Evolutionary conservation across 2,888 invertebrate species (phyloP).

Genomic region (Tetragonula carbonaria): DNA sequence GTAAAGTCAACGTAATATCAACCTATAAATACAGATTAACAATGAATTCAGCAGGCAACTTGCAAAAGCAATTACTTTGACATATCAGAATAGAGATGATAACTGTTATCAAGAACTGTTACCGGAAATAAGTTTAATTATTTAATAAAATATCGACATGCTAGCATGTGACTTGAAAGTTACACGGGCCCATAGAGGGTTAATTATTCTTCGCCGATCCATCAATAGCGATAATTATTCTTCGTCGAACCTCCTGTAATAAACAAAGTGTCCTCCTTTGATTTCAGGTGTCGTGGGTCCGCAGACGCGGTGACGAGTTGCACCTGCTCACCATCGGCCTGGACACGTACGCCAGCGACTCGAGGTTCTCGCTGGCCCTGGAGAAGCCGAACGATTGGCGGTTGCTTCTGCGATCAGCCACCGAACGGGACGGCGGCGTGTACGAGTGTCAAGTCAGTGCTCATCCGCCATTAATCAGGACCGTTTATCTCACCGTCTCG

Average conservation of each 20-base stretch:
- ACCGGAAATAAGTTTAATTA: too few species aligned
- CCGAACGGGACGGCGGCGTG: constrained; percentile 90
- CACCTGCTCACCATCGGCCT: constrained; percentile 79
- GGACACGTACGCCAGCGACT: constrained; percentile 83
- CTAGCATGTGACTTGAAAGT: too few species aligned
- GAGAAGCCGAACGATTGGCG: constrained; percentile 92
- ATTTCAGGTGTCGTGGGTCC: constrained; percentile 81
- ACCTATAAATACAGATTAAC: too few species aligned
- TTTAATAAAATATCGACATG: too few species aligned
- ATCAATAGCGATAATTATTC: too few species aligned
- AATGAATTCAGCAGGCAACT: too few species aligned
- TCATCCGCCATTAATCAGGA: constrained; percentile 90
- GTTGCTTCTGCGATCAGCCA: constrained; percentile 89
- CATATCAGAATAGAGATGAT: too few species aligned
- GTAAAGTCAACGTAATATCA: too few species aligned
- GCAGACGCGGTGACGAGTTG: constrained; percentile 80
- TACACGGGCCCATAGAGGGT: too few species aligned
- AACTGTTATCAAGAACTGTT: too few species aligned
- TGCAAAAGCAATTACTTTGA: too few species aligned
- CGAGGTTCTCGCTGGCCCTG: constrained; percentile 89
- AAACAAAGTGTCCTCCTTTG: not conserved
- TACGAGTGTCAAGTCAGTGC: constrained; percentile 93
- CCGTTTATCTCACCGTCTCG: constrained; percentile 89
- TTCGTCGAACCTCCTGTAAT: not conserved
- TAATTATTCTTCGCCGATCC: too few species aligned